Percentiles rank a stretch among this genome's conserved stretches.
Evolutionary conservation across 1,140 invertebrate species (phyloP).

Genomic region (Hyles vespertilio): DNA sequence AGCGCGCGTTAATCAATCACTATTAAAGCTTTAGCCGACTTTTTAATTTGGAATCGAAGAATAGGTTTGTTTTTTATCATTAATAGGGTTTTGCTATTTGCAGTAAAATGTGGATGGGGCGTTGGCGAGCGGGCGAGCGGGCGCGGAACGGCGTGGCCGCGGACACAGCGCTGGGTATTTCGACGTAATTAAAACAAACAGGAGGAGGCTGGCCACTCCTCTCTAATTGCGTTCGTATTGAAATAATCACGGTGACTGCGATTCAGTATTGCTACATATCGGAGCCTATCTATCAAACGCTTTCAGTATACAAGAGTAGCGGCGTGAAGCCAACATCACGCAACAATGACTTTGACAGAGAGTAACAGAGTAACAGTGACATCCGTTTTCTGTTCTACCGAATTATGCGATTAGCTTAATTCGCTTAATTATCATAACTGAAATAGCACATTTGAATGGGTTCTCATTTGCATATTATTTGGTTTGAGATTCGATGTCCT

Average conservation of each 20-base stretch:
- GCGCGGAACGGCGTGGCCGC: constrained; percentile 19
- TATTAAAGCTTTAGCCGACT: constrained; percentile 15
- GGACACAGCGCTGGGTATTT: constrained; percentile 55
- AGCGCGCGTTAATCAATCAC: constrained; percentile 16
- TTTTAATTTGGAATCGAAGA: constrained; percentile 21
- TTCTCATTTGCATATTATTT: too few relatives aligned
- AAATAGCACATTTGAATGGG: too few relatives aligned
- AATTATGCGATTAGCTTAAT: too few relatives aligned
- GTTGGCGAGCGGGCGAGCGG: constrained; percentile 17
- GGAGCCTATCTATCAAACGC: constrained; percentile 22
- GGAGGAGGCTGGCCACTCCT: constrained; percentile 64
- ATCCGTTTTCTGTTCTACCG: too few relatives aligned
- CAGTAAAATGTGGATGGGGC: constrained; percentile 38
- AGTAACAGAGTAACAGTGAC: too few relatives aligned
- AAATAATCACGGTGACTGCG: constrained; percentile 66
- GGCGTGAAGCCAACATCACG: too few relatives aligned
- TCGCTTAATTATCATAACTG: too few relatives aligned
- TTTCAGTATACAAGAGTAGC: background rate
- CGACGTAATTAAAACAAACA: constrained; percentile 74
- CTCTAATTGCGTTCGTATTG: constrained; percentile 70
- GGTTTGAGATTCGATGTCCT: too few relatives aligned
- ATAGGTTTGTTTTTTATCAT: constrained; percentile 58
- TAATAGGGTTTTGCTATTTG: constrained; percentile 62
- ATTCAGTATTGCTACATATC: constrained; percentile 36
- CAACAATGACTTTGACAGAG: too few relatives aligned